These are phyloP conservation scores for Copsychus sechellarum DNA, from an alignment of 2,113 vertebrate genomes.

Conservation along the genomic window DNA sequence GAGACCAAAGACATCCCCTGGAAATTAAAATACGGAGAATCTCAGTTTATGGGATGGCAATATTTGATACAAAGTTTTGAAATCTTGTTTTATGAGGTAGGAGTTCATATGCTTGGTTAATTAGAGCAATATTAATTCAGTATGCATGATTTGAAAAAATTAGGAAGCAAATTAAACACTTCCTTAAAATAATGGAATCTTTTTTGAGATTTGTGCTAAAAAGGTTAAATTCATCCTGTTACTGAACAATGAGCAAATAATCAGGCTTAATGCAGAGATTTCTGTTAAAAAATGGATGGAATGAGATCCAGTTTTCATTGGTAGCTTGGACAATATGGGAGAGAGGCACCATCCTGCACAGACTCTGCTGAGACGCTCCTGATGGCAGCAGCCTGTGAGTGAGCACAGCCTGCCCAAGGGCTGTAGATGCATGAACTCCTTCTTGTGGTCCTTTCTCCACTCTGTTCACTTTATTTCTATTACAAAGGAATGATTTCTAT, in stretches of 20 bases:
- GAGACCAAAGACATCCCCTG: slow-evolving; percentile 51
- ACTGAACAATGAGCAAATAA: not conserved
- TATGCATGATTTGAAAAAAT: slow-evolving; percentile 7
- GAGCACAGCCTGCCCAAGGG: not conserved
- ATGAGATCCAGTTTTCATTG: not conserved
- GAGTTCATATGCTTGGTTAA: slow-evolving; percentile 16
- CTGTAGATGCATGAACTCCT: fast-evolving
- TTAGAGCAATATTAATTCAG: not conserved
- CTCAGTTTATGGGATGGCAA: not conserved
- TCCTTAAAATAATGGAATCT: not conserved
- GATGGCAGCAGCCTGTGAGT: not conserved
- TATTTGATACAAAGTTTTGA: slow-evolving; percentile 7
- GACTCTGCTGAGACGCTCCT: fast-evolving
- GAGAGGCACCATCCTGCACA: not conserved
- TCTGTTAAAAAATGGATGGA: not conserved
- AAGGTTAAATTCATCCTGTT: not conserved
- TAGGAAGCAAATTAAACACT: not conserved
- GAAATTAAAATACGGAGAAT: slow-evolving; percentile 61
- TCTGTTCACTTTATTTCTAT: not conserved
- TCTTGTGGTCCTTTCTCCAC: not conserved
- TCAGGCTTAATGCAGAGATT: not conserved
- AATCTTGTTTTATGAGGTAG: not conserved
- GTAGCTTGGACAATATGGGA: not conserved
- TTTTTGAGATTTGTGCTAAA: not conserved
- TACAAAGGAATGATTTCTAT: not conserved